Evolutionary conservation across 2,113 vertebrate genomes (phyloP), one percentile per base, ranked within the genome.

Genomic region (Verasper variegatus): DNA sequence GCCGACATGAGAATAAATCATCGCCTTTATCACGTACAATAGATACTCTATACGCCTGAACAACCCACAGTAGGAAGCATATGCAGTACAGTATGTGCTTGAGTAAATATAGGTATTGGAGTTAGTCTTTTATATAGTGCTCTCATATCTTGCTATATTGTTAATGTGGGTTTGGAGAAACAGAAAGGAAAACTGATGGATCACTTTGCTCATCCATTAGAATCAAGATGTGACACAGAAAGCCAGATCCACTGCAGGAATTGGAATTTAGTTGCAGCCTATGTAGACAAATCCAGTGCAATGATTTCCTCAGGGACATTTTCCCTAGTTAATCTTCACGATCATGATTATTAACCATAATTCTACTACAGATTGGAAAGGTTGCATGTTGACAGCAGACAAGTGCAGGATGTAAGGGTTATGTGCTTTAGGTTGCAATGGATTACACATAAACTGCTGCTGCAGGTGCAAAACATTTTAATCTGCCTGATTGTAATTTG

Each of bases 241-340:
- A 52, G 6, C 17, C 51, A 9, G 18, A 52, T n/a, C 49, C 37
- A 21, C 24, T 23, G 40, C 40, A 21, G 52, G 20, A 18, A 35
- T 27, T 7, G 56, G 21, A 26, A 47, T 58, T 40, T 26, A 59
- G 37, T 17, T 3, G 6, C 57, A 18, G 45, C 5, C 5, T 51
- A 13, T 60, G 20, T 4, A 18, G 13, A n/a, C 3, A 49, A 51
- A 51, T 51, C 55, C 54, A 59, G 59, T 60, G 70, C 65, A 68
- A 77, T 64, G 70, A 78, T 83, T 76, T 64, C 74, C n/a, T 31
- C 42, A 24, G 59, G 26, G 52, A 78, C 54, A 57, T 68, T 71
- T 67, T 55, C 5, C 37, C 59, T 20, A 17, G 47, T 51, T 51
- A 49, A 51, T 51, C 15, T 61, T 8, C 59, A 61, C 31, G 1